Base-by-base conservation (phyloP, 1,140 invertebrate genomes). In the Drosophila miranda region DNA sequence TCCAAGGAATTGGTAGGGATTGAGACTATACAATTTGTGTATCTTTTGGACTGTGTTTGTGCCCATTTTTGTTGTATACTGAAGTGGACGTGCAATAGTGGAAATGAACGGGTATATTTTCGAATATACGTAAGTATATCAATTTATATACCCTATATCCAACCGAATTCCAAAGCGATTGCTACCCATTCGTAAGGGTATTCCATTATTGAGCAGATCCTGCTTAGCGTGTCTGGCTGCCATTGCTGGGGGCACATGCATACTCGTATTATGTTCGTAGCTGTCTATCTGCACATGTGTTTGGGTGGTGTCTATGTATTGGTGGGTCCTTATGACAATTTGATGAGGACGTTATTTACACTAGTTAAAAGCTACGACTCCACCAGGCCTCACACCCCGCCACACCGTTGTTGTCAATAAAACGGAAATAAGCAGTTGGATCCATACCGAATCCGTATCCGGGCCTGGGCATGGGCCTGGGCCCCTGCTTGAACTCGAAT, bases 271-370 rank as follows among this genome's bases (percentile, higher is more conserved):
- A 66, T 64, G 61, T 42, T 50, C 69, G 54, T 57, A 62, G 59
- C 61, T 71, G 72, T 68, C 79, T 45, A 51, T 69, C 45, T 14
- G 5, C 48, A 60, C 16, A 26, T 23, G 34, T 14, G 6, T 46
- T 42, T 28, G 43, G 4, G 34, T 11, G 11, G 45, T 73, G 73
- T 28, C 53, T 30, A 42, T 79, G 78, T 70, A 56, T 70, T 53
- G 73, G 70, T 62, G 54, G 72, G 70, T 87, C 70, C 82, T 87
- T 87, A 87, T 87, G 82, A 87, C 82, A 87, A 87, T 87, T 87
- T 87, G 82, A 87, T 87, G 82, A 87, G 82, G 82, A 87, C 82
- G 61, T 87, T 87, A 87, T 87, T 87, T 87, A 82, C 82, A 82
- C 82, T 87, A 87, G 82, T 87, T 87, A 87, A 87, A 87, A 87